Evolutionary conservation across 2,797 vertebrate species (phyloP), one percentile per base, ranked within the genome.

Genomic region (Cuniculus paca): DNA sequence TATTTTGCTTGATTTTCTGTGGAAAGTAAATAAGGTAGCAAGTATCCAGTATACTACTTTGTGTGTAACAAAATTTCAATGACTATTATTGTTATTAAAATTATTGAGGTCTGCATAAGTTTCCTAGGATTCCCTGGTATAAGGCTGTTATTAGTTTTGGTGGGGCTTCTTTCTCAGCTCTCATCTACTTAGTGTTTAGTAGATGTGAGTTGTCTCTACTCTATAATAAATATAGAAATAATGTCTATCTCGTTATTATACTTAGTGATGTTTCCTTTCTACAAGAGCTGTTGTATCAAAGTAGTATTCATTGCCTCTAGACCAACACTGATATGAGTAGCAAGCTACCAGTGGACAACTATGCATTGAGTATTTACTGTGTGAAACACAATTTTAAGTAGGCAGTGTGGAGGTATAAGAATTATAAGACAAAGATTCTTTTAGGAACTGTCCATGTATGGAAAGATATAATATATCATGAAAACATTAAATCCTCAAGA

Each of bases 181-280:
- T 92, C 42, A 31, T 74, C 22, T 90, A 7, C 31, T 77, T 96
- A 85, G 13, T 45, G 17, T 92, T 88, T 80, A 45, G 8, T 68
- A 36, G 68, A 24, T 88, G 28, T 94, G 68, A 54, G 20, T 92
- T 83, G 61, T 36, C 4, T 42, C 13, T 87, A 12, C 58, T 74
- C 31, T 52, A 24, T 78, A 78, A 48, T 16, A 78, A 80, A 85
- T 52, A 10, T 13, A 70, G 58, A 88, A 42, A 28, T 82, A 50
- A 81, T 34, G 12, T 82, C 65, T 78, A 45, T 81, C 36, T 90
- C 65, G 11, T 86, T 82, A 68, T 60, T 48, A 26, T 58, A 48
- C 24, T 65, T 65, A 65, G 60, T 85, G 19, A 63, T 95, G 58
- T 84, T 88, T 88, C 45, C 68, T 91, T 63, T 93, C 60, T 34